Evolutionary conservation across 2,797 vertebrate genomes (phyloP), one percentile per base, ranked within the genome.

Genomic region (Chromobotia macracanthus): DNA sequence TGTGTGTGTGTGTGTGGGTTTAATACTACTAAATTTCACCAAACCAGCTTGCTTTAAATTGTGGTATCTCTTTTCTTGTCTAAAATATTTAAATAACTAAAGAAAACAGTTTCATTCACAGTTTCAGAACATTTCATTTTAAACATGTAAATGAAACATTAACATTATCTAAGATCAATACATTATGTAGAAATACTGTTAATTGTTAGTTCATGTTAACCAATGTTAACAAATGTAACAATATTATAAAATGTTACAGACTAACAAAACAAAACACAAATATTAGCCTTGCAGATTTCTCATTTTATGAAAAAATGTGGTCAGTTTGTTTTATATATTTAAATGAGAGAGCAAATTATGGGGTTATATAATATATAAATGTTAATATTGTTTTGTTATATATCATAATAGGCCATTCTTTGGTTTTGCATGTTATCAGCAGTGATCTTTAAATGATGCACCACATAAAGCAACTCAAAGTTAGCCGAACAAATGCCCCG

Each of bases 401-500:
- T 76, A 41, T 25, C 16, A 66, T 5, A 66, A 9, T 38, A 1
- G 73, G 16, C 0, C 66, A 15, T 66, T 75, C 10, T 44, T 15
- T 28, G 6, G 0, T 63, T 48, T 38, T 11, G 64, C 64, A 67
- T 58, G 58, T 76, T 11, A 18, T 76, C 18, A 10, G 35, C 35
- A 15, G 50, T 67, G 38, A 38, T 38, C 38, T 38, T 38, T 38
- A 38, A 28, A 28, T 28, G 31, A 67, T 68, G 74, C 51, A 56
- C 51, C 64, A 68, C 38, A 58, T 9, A 1, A 60, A 70, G 25
- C 1, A 19, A 70, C 53, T 50, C 50, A 38, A 71, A 38, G 10
- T 53, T 19, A 78, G 44, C 58, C 67, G 25, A 71, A 19, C 44
- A 63, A 78, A 51, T 44, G 31, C 28, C 56, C 19, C 0, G 3